Evolutionary conservation across 1,140 invertebrate genomes (phyloP), one percentile per base, ranked within the genome.

Genomic region (Bombus terrestris): DNA sequence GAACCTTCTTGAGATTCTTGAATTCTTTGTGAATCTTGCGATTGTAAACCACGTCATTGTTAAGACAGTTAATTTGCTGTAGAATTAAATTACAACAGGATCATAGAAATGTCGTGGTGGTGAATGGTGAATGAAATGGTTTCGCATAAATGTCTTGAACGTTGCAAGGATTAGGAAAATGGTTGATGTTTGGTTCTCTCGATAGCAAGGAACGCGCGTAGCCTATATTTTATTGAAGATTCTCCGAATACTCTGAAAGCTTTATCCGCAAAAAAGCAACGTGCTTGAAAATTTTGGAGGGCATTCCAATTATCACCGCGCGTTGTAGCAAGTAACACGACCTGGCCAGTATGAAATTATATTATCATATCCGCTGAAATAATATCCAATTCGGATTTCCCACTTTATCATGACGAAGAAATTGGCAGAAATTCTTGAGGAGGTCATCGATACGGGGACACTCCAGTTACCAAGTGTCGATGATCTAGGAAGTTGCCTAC

Each of bases 401-500:
- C 62, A 5, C 62, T 15, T 32, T 32, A 4, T 15, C 13, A 22
- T 8, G n/a, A 66, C 32, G 9, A 39, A 71, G 47, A n/a, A 10
- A 32, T 47, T 35, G 25, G 75, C 28, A 43, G 43, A n/a, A 59
- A 59, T 41, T 71, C 57, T 71, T 71, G 22, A n/a, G 47, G n/a
- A 83, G 64, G 62, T 79, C 76, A 41, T 53, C 83, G 28, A 64
- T 57, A 64, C 5, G n/a, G 25, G 25, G 10, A 15, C 41, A 57
- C 59, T 73, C 66, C 66, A 37, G 69, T 85, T 81, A 81, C 78
- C 78, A 69, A 15, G 79, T 53, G 84, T 73, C 84, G 79, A 81
- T 62, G 84, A 81, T 85, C 84, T 68, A 85, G 79, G 84, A 85
- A 85, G 79, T 47, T 78, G 81, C 69, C 43, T 39, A 79, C 83